Evolutionary conservation across 2,888 invertebrate species (phyloP).

Genomic region (Drosophila mayaguana): DNA sequence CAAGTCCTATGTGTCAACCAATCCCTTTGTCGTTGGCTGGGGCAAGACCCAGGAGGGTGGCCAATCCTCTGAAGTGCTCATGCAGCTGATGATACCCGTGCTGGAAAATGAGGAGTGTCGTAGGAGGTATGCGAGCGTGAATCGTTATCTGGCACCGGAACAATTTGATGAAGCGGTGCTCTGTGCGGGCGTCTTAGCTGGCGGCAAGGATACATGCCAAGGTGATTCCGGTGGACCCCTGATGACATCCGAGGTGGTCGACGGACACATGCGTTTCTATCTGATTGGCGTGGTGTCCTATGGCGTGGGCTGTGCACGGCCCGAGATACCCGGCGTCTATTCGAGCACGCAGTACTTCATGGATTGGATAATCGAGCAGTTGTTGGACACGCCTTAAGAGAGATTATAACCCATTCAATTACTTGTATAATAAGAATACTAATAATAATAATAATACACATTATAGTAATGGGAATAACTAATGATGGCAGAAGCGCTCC

Average conservation of each 20-base stretch:
- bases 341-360: conserved; percentile 87
- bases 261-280: conserved; percentile 80
- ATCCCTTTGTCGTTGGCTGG: conserved; percentile 90
- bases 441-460: neutral
- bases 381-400: conserved; percentile 71
- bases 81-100: conserved; percentile 90
- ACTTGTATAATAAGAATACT: conserved; percentile 14
- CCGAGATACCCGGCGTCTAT: conserved; percentile 88
- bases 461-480: conserved; percentile 1
- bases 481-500: conserved; percentile 8
- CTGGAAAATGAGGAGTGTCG: conserved; percentile 88
- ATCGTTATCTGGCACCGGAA: conserved; percentile 68
- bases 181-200: conserved; percentile 82
- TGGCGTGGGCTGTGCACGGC: conserved; percentile 88
- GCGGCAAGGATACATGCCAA: conserved; percentile 84
- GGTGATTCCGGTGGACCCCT: conserved; percentile 85
- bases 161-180: conserved; percentile 83
- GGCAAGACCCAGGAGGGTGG: conserved; percentile 86
- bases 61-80: conserved; percentile 88
- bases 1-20: conserved; percentile 86
- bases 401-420: neutral
- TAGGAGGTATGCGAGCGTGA: conserved; percentile 74
- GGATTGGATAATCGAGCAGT: conserved; percentile 87
- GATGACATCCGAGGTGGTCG: conserved; percentile 79
- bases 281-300: conserved; percentile 89